Evolutionary conservation across 1,140 invertebrate genomes (phyloP), one percentile per base, ranked within the genome.

Genomic region (Prorops nasuta): DNA sequence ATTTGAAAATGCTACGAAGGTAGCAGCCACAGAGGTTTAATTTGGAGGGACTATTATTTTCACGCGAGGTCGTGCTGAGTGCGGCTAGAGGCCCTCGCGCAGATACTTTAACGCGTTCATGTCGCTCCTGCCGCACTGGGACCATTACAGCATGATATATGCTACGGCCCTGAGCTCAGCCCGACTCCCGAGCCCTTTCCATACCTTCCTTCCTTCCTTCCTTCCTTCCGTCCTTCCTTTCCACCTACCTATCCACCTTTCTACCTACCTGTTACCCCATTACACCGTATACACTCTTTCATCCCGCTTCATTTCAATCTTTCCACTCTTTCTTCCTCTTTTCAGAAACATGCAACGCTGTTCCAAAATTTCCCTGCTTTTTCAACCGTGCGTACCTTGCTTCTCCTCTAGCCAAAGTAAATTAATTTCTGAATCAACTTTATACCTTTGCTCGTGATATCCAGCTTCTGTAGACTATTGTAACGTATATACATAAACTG

Each of bases 81-180:
- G 43, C 34, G 20, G 48, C 50, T 46, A 28, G 43, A 37, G 56
- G 47, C 21, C 54, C 46, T 34, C n/a, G n/a, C 15, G 47, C 36
- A 65, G 58, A 64, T 67, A 64, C 51, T 69, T 67, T 51, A 66
- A 45, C 54, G 40, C 48, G 46, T 41, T 45, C 56, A 39, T 60
- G 64, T 64, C 60, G 53, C 44, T 45, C 45, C 24, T 10, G 54
- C 57, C 64, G 53, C 67, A 67, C 51, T 47, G 64, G 69, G 67
- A 69, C 69, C 67, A 71, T 71, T 71, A 70, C 51, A 39, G 41
- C 52, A 57, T 70, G 66, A 71, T 66, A 66, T 68, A 69, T 61
- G 51, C 54, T 54, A 56, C 53, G 56, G 62, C 45, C 57, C 55
- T 60, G 64, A 57, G 63, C 45, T 61, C 58, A 55, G 49, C 34